These are phyloP conservation scores for Tragelaphus buxtoni DNA, from an alignment of 2,113 vertebrate genomes.

Conservation along the genomic window DNA sequence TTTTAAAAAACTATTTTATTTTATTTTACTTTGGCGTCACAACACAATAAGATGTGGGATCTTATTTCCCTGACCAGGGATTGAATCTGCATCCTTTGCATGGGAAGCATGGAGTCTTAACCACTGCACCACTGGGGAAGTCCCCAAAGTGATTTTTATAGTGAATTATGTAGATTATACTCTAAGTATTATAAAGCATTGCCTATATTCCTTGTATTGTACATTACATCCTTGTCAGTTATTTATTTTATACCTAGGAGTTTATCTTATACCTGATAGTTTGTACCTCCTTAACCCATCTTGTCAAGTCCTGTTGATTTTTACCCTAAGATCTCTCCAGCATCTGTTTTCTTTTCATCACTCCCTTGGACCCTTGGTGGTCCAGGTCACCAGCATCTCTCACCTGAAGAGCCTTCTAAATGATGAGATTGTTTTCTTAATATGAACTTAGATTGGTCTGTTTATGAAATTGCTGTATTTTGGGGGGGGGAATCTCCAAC, in stretches of 20 bases:
- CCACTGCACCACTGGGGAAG: not conserved
- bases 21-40: not conserved
- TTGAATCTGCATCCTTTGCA: not conserved
- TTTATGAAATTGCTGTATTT: not conserved
- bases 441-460: not conserved
- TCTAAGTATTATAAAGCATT: not conserved
- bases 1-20: not conserved
- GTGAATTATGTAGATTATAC: not conserved
- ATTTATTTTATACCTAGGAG: not conserved
- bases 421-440: not conserved
- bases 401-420: not conserved
- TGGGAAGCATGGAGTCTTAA: not conserved
- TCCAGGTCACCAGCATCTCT: not conserved
- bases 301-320: not conserved
- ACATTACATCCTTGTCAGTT: not conserved
- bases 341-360: not conserved
- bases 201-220: not conserved
- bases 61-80: not conserved
- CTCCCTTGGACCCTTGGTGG: not conserved
- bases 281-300: not conserved
- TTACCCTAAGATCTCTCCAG: not conserved
- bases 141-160: not conserved
- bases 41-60: not conserved
- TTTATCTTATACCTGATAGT: not conserved
- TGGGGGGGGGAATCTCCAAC: not conserved